Evolutionary conservation across 2,888 invertebrate genomes (phyloP).

Genomic region (Heliconius hortense): DNA sequence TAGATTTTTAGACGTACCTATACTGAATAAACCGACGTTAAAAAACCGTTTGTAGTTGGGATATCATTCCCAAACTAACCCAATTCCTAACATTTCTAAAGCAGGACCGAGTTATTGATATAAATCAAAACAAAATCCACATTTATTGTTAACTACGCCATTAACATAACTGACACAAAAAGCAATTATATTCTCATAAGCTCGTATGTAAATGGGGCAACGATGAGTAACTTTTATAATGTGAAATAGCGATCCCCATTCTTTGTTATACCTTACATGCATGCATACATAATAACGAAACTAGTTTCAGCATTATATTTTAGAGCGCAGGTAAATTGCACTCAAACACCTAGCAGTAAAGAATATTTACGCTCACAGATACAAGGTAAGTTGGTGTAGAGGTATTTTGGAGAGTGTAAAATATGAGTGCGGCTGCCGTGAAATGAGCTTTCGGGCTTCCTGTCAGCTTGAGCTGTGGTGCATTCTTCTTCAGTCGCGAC

Average conservation of each 20-base stretch:
- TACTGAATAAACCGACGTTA: not conserved
- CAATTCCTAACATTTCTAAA: not conserved
- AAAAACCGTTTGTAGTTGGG: not conserved
- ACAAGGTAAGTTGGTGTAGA: conserved; percentile 48
- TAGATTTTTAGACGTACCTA: not conserved
- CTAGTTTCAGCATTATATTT: conserved; percentile 51
- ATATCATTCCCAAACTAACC: not conserved
- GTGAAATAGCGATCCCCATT: conserved; percentile 48
- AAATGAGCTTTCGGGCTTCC: conserved; percentile 69
- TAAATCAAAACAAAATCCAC: not conserved
- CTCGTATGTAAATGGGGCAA: conserved; percentile 37
- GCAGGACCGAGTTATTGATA: conserved; percentile 12
- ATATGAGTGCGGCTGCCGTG: conserved; percentile 72
- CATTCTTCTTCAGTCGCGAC: conserved; percentile 50
- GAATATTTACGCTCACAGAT: conserved; percentile 52
- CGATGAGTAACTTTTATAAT: conserved; percentile 47
- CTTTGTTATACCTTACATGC: conserved; percentile 54
- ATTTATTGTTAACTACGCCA: conserved; percentile 16
- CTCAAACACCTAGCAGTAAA: conserved; percentile 52
- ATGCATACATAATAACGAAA: conserved; percentile 55
- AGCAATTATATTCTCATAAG: conserved; percentile 41
- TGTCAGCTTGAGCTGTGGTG: conserved; percentile 55
- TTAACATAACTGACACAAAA: conserved; percentile 28
- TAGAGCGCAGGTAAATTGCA: conserved; percentile 51
- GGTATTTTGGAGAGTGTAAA: conserved; percentile 69